Base-by-base conservation (phyloP, 2,888 invertebrate species). In the Pristionchus maxplancki region DNA sequence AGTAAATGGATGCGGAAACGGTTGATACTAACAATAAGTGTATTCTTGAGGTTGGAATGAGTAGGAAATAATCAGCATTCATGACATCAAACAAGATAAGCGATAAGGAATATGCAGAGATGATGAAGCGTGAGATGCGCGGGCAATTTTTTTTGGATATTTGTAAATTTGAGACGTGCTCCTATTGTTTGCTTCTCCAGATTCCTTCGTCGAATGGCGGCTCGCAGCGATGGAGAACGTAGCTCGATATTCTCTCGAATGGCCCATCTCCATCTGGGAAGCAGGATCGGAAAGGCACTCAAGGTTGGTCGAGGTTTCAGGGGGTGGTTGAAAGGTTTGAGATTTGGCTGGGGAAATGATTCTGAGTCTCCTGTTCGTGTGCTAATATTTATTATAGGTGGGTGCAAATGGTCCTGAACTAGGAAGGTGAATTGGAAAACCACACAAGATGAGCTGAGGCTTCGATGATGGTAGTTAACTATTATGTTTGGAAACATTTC, bases 131-230 rank as follows among this genome's bases (percentile, higher is more conserved):
- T 44, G 8, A 44, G 44, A 6, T 44, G 44, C 44, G 44, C n/a
- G n/a, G n/a, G n/a, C n/a, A n/a, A n/a, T n/a, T n/a, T n/a, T n/a
- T n/a, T n/a, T n/a, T n/a, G n/a, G n/a, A n/a, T n/a, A n/a, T 44
- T 44, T 44, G 44, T 44, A n/a, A n/a, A n/a, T n/a, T n/a, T n/a
- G n/a, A n/a, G n/a, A n/a, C n/a, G n/a, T n/a, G n/a, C 44, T 9
- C 44, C 44, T 44, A 44, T 44, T 44, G 44, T 11, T 44, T 44
- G 44, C 44, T 58, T 37, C 28, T 84, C 37, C 6, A 87, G 86
- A 71, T 87, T 87, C 50, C 71, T 87, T 15, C 37, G 64, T n/a
- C 86, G 86, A 40, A 71, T 87, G 67, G 40, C n/a, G 20, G 48
- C 48, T 15, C 34, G 37, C 8, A 87, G 31, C 8, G 86, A 87